Base-by-base conservation (phyloP, 1,140 invertebrate genomes). In the Aplysia californica region DNA sequence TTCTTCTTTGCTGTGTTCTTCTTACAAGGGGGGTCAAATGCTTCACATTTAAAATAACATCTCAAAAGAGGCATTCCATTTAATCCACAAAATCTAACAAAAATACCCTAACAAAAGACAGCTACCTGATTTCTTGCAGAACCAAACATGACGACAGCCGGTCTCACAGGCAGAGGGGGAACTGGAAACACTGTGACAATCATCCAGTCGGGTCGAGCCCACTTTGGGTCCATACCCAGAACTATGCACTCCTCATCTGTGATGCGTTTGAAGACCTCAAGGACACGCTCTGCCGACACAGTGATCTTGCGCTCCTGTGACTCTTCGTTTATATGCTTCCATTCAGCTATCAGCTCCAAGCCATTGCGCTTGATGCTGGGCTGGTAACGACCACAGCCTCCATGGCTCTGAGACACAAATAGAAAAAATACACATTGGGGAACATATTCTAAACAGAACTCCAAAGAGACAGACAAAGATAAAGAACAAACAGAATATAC, bases 121-220 rank as follows among this genome's bases (percentile, higher is more conserved):
- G 66, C 68, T 83, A 92, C 92, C 90, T 94, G 94, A 93, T 99
- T 99, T 88, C 97, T 95, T 0, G 98, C 97, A 1, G 97, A 97
- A 23, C 98, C 98, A 90, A 98, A 98, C 96, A 99, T 99, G 21
- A 99, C 97, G 4, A 99, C 98, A 66, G 98, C 97, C 0, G 98
- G 98, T 83, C 98, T 92, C 3, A 94, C 93, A 44, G 95, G 93
- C 5, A 99, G 88, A 3, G 98, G 98, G 18, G 98, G 98, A 0
- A 99, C 98, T 6, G 98, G 98, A 68, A 99, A 90, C 3, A 98
- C 97, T 6, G 98, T 99, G 1, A 98, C 92, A 61, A 99, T 95
- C 98, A 99, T 99, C 98, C 98, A 99, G 92, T 99, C 98, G 20
- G 98, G 98, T 66, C 98, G 92, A 0, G 98, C 95, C 91, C 94